A percentile compares a stretch with the other conserved stretches of the same genome.
Evolutionary conservation across 1,140 invertebrate species (phyloP).

Genomic region (Drosophila cardini): DNA sequence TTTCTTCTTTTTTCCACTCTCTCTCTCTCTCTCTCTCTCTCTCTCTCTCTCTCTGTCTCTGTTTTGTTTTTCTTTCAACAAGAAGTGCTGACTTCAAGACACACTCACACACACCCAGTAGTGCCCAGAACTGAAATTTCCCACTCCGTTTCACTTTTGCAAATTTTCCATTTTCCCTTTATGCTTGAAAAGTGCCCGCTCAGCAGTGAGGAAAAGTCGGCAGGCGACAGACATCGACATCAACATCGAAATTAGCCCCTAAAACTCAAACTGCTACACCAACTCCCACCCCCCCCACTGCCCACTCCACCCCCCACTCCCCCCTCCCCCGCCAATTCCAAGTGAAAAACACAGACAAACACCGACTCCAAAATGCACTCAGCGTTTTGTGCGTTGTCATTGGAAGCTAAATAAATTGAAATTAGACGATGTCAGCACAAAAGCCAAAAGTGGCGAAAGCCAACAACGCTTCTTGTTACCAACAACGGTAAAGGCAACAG

Average conservation of each 20-base stretch:
- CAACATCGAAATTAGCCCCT: conserved; percentile 66
- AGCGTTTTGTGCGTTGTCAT: conserved; percentile 77
- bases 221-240: conserved; percentile 36
- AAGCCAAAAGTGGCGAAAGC: conserved; percentile 44
- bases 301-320: too few species aligned
- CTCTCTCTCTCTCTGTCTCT: too few species aligned
- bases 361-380: conserved; percentile 32
- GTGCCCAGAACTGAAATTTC: too few species aligned
- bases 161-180: conserved; percentile 4
- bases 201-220: conserved; percentile 20
- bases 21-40: too few species aligned
- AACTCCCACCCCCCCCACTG: too few species aligned
- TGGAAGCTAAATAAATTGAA: conserved; percentile 81
- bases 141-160: neutral
- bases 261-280: too few species aligned
- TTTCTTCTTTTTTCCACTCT: neutral
- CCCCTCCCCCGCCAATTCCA: too few species aligned
- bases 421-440: conserved; percentile 79
- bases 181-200: conserved; percentile 41
- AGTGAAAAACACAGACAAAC: neutral
- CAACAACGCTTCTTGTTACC: neutral
- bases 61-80: conserved; percentile 5
- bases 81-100: conserved; percentile 29
- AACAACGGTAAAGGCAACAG: neutral
- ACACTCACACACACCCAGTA: neutral